Evolutionary conservation across 2,797 vertebrate species (phyloP), one percentile per base, ranked within the genome.

Genomic region (Manis pentadactyla): DNA sequence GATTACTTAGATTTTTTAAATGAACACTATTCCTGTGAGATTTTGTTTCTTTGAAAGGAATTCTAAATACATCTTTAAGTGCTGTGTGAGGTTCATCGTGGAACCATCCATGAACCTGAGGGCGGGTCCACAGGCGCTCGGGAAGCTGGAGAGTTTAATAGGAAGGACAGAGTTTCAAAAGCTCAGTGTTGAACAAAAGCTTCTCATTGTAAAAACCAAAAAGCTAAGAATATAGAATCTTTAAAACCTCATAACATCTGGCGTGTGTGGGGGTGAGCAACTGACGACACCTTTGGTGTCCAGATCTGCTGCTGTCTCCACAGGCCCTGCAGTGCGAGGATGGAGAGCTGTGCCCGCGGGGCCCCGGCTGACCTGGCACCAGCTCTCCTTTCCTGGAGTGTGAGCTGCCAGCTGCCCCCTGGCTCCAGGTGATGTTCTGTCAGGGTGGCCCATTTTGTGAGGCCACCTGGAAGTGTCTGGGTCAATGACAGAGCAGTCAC

Each of bases 201-300:
- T 42, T 46, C 14, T 42, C 12, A 21, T 2, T 7, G 15, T 14
- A 25, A 73, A 25, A 61, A 17, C 19, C 89, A 73, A 19, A 51
- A 51, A 37, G 61, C 57, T 15, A 11, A 71, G 53, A 29, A 23
- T 18, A 17, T 1, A 2, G 10, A 5, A 1, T 2, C 14, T 17
- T 55, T 4, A 11, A 19, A 18, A 1, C 31, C 42, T 51, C 25
- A 10, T 0, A 27, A 9, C 4, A 6, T 37, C 17, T 7, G 39
- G 7, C 2, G 4, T 4, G 4, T 18, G 13, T 55, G 17, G n/a
- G 59, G n/a, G 19, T 1, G 3, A 1, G 17, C 5, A 0, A 2
- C 2, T 0, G 3, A 4, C 4, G 75, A 13, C 0, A 19, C 34
- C 57, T 74, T 12, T 55, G 64, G 87, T 25, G 0, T 29, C 61